These are phyloP conservation scores for Entelurus aequoreus DNA, from an alignment of 2,113 vertebrate species.

Conservation along the genomic window DNA sequence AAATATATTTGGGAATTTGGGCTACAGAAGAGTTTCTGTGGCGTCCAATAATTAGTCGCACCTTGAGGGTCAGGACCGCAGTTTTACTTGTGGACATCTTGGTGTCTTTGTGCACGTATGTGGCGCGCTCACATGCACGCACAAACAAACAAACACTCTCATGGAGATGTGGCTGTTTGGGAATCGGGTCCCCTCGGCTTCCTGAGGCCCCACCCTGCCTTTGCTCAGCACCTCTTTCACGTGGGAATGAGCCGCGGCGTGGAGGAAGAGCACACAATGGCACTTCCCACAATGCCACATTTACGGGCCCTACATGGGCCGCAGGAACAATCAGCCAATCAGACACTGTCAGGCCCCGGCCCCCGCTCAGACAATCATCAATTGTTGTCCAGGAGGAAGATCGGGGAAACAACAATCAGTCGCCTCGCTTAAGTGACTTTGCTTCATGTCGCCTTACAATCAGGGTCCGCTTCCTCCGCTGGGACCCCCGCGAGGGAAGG, in stretches of 20 bases:
- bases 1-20: background rate
- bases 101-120: slow-evolving; percentile 17
- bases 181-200: slow-evolving; percentile 74
- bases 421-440: slow-evolving; percentile 64
- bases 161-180: slow-evolving; percentile 70
- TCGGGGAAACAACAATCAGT: slow-evolving; percentile 71
- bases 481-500: slow-evolving; percentile 36
- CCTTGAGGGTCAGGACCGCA: background rate
- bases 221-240: slow-evolving; percentile 89
- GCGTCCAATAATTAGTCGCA: background rate
- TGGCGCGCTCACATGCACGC: slow-evolving; percentile 41
- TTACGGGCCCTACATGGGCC: slow-evolving; percentile 79
- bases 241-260: slow-evolving; percentile 94
- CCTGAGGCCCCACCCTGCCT: slow-evolving; percentile 78
- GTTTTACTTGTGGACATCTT: slow-evolving; percentile 6
- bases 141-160: slow-evolving; percentile 46
- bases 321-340: slow-evolving; percentile 94
- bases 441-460: slow-evolving; percentile 57
- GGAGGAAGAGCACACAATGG: slow-evolving; percentile 96
- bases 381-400: slow-evolving; percentile 81
- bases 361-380: slow-evolving; percentile 83
- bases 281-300: slow-evolving; percentile 91
- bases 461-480: slow-evolving; percentile 54
- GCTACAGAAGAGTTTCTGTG: background rate
- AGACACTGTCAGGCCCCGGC: slow-evolving; percentile 87